Evolutionary conservation across 1,140 invertebrate species (phyloP), one percentile per base, ranked within the genome.

Genomic region (Aphelinus atriplicis): DNA sequence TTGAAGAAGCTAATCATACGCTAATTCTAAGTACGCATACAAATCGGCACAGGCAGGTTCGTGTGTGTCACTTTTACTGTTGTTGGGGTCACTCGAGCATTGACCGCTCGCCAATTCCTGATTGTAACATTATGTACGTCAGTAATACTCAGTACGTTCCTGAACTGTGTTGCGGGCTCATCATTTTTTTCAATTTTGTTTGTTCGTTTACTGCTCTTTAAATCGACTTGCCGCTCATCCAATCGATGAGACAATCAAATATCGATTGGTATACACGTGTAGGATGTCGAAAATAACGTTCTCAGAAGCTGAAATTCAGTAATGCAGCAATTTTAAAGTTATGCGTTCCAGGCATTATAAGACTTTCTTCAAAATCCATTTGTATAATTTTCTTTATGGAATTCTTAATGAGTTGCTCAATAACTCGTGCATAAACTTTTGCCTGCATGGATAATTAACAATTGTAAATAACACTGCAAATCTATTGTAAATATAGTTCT

Each of bases 1-100:
- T 26, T 26, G 26, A 26, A 26, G 26, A 26, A 26, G 26, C 26
- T 26, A 26, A 26, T 26, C 26, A 26, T 26, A 26, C 26, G 26
- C 26, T 0, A 26, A 26, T 0, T 26, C 26, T 57, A 46, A 47
- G 73, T 55, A 61, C 66, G 66, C 68, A 26, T 70, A 50, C n/a
- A 51, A 51, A 75, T 75, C 43, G 47, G 71, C 26, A 65, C 55
- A 71, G 46, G 61, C 66, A 75, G 67, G 62, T 75, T 75, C 68
- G 53, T 75, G 67, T 1, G 78, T 84, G 78, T 85, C 83, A 86
- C 84, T 84, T 85, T 85, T 85, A 85, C 84, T 85, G 83, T 83
- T 85, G 78, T 82, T 81, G 79, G 80, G 83, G 84, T 85, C 81
- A 84, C 80, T 84, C 83, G 84, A 85, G 82, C 84, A 84, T 84